These are phyloP conservation scores for Drosophila melanogaster DNA, from an alignment of 1,140 invertebrate species.

Conservation along the genomic window DNA sequence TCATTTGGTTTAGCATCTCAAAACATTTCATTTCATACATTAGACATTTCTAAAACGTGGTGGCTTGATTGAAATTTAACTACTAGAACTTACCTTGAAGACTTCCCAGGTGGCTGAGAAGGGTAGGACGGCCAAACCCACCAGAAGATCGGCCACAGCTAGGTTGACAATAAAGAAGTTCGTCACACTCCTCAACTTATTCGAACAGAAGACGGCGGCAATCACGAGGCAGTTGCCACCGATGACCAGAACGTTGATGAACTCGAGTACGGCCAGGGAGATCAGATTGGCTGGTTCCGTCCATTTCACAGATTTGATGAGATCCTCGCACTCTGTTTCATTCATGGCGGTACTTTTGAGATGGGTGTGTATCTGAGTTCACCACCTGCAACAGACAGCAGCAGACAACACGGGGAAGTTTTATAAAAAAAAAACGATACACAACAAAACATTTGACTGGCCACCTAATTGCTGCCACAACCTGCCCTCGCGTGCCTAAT, in stretches of 20 bases:
- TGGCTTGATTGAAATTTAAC: background rate
- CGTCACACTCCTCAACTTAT: slow-evolving; percentile 95
- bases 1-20: no score
- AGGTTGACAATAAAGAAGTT: slow-evolving; percentile 97
- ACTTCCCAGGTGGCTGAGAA: slow-evolving; percentile 95
- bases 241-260: slow-evolving; percentile 94
- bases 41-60: no score
- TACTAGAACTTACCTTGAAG: slow-evolving; percentile 88
- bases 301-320: slow-evolving; percentile 91
- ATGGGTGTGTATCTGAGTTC: slow-evolving; percentile 74
- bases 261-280: slow-evolving; percentile 90
- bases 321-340: slow-evolving; percentile 90
- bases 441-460: slow-evolving; percentile 26
- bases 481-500: slow-evolving; percentile 54
- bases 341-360: slow-evolving; percentile 87
- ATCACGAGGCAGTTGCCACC: slow-evolving; percentile 96
- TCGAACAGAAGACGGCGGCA: slow-evolving; percentile 93
- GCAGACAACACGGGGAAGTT: no score
- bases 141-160: slow-evolving; percentile 95
- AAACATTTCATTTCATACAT: no score
- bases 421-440: background rate
- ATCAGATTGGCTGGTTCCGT: slow-evolving; percentile 89
- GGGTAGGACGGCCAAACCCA: slow-evolving; percentile 95
- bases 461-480: slow-evolving; percentile 21
- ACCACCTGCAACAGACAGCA: slow-evolving; percentile 68